Base-by-base conservation (phyloP, 1,140 invertebrate genomes). In the Neelides sp. region DNA sequence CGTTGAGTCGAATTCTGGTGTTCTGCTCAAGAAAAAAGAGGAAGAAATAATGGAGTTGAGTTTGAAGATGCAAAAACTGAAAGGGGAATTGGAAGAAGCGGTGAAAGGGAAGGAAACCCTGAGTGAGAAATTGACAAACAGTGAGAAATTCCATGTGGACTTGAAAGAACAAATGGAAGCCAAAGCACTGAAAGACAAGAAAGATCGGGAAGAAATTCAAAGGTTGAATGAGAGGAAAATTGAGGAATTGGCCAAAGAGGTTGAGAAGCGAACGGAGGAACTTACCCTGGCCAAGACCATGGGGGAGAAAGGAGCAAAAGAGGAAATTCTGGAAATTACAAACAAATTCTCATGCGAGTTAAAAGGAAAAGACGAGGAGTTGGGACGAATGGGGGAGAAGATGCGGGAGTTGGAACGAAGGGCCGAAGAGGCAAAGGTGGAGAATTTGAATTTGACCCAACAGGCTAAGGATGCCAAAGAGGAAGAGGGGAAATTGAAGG, bases 401-500 rank as follows among this genome's bases (percentile, higher is more conserved):
- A n/a, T n/a, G n/a, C n/a, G n/a, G n/a, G n/a, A n/a, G n/a, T n/a
- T n/a, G n/a, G n/a, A n/a, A n/a, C n/a, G n/a, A n/a, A n/a, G n/a
- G n/a, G n/a, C n/a, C n/a, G n/a, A n/a, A n/a, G n/a, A n/a, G n/a
- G n/a, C n/a, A n/a, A n/a, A n/a, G n/a, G n/a, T n/a, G n/a, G n/a
- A n/a, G n/a, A n/a, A n/a, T n/a, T n/a, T n/a, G n/a, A n/a, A n/a
- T n/a, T n/a, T n/a, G n/a, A n/a, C n/a, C n/a, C n/a, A n/a, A n/a
- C n/a, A n/a, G n/a, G n/a, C 57, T 56, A 70, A 15, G 68, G 59
- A 23, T 57, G 69, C 61, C 19, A 50, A 55, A 46, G 66, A 69
- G 66, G 67, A 71, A 63, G 58, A 72, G 41, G 65, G 68, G 24
- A 57, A 27, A 59, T 68, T 67, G 56, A 69, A 65, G 57, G 57